Conservation (phyloP, 2,113 vertebrate genomes). For the Myotis davidii region DNA sequence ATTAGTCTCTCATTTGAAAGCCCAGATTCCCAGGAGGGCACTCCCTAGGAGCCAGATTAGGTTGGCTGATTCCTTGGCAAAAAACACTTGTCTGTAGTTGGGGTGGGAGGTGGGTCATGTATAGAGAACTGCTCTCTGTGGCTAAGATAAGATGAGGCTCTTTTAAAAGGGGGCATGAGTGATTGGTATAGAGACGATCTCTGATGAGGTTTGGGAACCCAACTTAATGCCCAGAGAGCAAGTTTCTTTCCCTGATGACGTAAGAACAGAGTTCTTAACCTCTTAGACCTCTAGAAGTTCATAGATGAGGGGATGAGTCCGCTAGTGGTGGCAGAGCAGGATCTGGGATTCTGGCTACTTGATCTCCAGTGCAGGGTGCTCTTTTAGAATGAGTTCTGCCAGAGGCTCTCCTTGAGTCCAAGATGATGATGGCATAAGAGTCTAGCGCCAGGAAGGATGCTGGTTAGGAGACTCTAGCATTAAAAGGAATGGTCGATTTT, state of each 20-base stretch:
- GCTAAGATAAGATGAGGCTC: background rate
- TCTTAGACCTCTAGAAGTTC: background rate
- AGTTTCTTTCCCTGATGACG: background rate
- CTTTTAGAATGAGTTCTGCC: background rate
- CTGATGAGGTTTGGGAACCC: background rate
- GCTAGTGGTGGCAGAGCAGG: background rate
- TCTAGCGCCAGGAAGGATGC: background rate
- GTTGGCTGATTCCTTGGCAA: background rate
- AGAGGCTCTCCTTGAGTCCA: background rate
- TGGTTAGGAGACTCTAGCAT: background rate
- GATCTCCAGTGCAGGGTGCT: background rate
- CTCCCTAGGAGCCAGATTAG: background rate
- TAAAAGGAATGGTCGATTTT: background rate
- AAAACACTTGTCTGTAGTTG: background rate
- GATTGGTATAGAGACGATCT: background rate
- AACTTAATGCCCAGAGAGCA: background rate
- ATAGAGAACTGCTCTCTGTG: background rate
- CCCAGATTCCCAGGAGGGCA: background rate
- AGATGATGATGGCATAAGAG: too few relatives aligned
- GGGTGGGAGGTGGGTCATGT: background rate
- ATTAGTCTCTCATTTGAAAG: background rate
- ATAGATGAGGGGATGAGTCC: background rate
- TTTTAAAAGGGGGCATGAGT: background rate
- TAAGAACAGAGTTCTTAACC: background rate
- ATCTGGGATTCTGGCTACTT: background rate